Evolutionary conservation across 2,113 vertebrate genomes (phyloP).

Genomic region (Sterrhoptilus dennistouni): DNA sequence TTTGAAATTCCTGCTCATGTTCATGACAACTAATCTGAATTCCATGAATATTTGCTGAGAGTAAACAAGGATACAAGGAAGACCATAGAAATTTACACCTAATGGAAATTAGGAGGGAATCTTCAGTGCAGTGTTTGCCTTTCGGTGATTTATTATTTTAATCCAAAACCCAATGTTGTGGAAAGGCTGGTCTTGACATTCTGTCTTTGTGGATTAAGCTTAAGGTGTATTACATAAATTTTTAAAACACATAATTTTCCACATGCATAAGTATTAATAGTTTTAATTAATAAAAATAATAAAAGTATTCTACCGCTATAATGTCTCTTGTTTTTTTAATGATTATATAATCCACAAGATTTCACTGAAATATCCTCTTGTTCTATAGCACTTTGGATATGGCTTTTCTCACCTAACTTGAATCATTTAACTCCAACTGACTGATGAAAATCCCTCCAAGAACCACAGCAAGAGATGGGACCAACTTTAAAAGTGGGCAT

Average conservation of each 20-base stretch:
- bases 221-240: neutral
- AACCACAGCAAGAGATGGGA: neutral
- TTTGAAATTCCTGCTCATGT: neutral
- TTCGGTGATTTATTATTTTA: neutral
- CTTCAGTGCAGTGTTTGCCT: neutral
- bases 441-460: accelerated
- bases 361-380: neutral
- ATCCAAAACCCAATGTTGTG: neutral
- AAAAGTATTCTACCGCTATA: neutral
- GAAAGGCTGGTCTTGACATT: neutral
- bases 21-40: neutral
- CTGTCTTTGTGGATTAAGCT: neutral
- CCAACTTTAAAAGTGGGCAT: neutral
- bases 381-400: neutral
- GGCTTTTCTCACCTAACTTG: neutral
- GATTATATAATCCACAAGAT: neutral
- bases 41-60: neutral
- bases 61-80: neutral
- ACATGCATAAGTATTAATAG: neutral
- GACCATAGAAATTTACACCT: neutral
- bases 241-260: neutral
- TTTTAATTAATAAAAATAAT: neutral
- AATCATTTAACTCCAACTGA: neutral
- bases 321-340: neutral
- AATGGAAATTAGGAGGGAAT: neutral